phyloP scores from a whole-genome alignment of 2,888 invertebrate genomes.

The Halocaridina rubra region DNA sequence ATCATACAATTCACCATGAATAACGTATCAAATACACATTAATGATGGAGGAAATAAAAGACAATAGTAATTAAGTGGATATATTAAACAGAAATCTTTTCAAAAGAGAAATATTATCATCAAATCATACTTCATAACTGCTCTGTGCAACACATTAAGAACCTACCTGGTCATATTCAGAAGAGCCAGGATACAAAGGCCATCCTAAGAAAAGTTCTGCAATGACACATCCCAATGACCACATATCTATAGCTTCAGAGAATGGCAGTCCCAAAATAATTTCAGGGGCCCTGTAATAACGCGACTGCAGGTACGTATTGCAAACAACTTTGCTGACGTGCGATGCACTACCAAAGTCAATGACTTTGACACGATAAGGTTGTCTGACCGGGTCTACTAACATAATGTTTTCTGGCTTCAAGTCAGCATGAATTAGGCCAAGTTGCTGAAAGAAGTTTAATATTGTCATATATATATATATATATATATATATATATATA shows the following conservation, averaged over 20 bases:
- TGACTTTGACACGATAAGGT: slow-evolving; percentile 98
- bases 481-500: not conserved
- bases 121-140: too few species aligned
- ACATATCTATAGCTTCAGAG: slow-evolving; percentile 99
- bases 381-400: slow-evolving; percentile 97
- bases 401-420: slow-evolving; percentile 99
- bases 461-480: not conserved
- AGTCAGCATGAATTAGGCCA: slow-evolving; percentile 98
- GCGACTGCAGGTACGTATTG: slow-evolving; percentile 98
- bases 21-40: too few species aligned
- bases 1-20: too few species aligned
- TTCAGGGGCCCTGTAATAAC: slow-evolving; percentile 98
- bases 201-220: slow-evolving; percentile 99
- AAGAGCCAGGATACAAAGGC: slow-evolving; percentile 99
- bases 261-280: slow-evolving; percentile 97
- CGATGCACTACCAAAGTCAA: slow-evolving; percentile 99
- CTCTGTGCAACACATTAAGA: not conserved
- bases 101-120: too few species aligned
- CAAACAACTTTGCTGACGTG: slow-evolving; percentile 99
- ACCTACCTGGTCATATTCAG: slow-evolving; percentile 85
- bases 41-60: too few species aligned
- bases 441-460: slow-evolving; percentile 79
- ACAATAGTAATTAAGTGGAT: too few species aligned
- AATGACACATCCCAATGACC: slow-evolving; percentile 99
- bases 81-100: too few species aligned